Evolutionary conservation across 2,797 vertebrate genomes (phyloP), one percentile per base, ranked within the genome.

Genomic region (Poeciliopsis infans): DNA sequence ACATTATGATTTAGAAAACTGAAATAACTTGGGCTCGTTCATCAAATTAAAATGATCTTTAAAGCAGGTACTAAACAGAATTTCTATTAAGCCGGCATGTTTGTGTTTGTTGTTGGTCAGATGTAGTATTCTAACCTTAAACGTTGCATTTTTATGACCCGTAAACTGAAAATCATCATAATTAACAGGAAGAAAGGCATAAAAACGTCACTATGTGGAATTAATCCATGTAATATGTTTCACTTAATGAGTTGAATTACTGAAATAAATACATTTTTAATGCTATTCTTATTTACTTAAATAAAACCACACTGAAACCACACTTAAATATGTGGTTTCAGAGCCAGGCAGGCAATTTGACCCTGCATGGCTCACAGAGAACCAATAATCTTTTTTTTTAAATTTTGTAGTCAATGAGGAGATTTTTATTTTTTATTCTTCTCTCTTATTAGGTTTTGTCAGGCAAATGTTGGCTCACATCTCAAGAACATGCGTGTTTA

Each of bases 401-500:
- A 20, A 66, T 5, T 5, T 57, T 57, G 53, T n/a, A 57, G 53
- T 7, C 8, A 20, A 39, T 20, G 2, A 39, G 20, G 1, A 83
- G 82, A 59, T 87, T 83, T 87, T 80, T 86, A 36, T 36, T 75
- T 81, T 15, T 45, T 45, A 0, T 45, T 8, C 8, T 7, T 41
- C 7, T 15, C 57, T 57, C 31, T 77, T 90, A 75, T 86, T 80
- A 77, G 70, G 78, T 87, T 75, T 71, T 74, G 76, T 33, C 41
- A 15, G 74, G 55, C 85, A 73, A 86, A 83, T 80, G 71, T 88
- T 83, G 71, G 83, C 85, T 88, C 81, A 66, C 83, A 80, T 59
- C 89, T 93, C 92, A 91, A 92, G 77, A 90, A 91, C 89, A 93
- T 91, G 86, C 87, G 93, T 77, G 78, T 86, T 93, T 82, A 93